Conservation (phyloP, 2,113 vertebrate species). For the Origma solitaria region DNA sequence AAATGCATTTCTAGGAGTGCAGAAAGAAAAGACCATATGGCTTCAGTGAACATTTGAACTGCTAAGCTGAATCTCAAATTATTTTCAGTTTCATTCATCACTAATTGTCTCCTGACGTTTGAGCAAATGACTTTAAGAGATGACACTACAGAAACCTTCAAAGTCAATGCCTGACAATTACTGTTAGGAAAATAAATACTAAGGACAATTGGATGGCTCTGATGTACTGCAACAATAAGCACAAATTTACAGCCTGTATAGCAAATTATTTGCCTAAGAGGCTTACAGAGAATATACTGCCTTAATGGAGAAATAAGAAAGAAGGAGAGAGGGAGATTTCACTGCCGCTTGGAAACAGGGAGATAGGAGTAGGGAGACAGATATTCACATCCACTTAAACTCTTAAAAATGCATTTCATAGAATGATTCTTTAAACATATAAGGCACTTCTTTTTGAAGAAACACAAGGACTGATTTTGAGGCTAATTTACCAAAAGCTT, state of each 20-base stretch:
- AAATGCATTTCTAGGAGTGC: not conserved
- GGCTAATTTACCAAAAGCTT: not conserved
- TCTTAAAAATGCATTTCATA: not conserved
- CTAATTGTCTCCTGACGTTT: not conserved
- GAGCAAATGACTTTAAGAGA: not conserved
- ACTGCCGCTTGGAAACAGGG: not conserved
- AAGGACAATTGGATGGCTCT: not conserved
- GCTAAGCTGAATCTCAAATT: not conserved
- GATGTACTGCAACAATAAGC: not conserved
- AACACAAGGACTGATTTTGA: not conserved
- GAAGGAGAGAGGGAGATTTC: not conserved
- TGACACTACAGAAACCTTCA: not conserved
- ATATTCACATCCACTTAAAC: not conserved
- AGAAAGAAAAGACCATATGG: not conserved
- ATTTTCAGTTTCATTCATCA: not conserved
- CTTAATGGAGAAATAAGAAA: not conserved
- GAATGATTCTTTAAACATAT: not conserved
- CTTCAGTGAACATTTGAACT: not conserved
- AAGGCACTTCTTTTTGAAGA: not conserved
- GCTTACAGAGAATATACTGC: not conserved
- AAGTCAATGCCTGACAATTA: not conserved
- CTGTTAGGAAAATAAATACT: not conserved
- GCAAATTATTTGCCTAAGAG: not conserved
- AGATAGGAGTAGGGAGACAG: not conserved
- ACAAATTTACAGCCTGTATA: not conserved